phyloP scores from a whole-genome alignment of 2,797 vertebrate species.

The Brotula barbata region DNA sequence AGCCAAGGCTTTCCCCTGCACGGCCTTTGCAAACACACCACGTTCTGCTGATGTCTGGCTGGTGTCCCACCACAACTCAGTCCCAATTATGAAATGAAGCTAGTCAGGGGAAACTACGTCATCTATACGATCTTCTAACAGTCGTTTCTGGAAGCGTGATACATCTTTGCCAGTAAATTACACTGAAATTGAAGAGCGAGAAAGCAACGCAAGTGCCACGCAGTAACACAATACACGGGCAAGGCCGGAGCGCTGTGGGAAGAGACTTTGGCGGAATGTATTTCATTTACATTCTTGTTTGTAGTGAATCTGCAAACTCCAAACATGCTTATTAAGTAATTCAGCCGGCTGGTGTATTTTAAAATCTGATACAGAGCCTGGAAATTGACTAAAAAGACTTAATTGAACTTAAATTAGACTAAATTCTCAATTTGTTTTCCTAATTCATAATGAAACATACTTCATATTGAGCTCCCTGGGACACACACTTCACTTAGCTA shows the following conservation, averaged over 20 bases:
- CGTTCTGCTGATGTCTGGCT: constrained; percentile 44
- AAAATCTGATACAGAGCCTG: background rate
- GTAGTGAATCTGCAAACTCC: background rate
- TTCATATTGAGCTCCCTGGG: constrained; percentile 1
- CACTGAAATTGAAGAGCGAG: constrained; percentile 14
- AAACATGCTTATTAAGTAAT: background rate
- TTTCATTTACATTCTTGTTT: background rate
- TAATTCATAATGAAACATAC: background rate
- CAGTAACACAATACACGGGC: background rate
- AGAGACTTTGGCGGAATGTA: background rate
- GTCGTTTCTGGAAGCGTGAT: constrained; percentile 23
- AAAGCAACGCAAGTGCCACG: constrained; percentile 8
- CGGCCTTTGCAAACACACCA: constrained; percentile 15
- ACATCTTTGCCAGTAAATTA: constrained; percentile 15
- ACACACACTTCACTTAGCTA: background rate
- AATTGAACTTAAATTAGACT: background rate
- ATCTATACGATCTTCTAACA: constrained; percentile 21
- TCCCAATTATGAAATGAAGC: constrained; percentile 40
- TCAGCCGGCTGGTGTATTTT: background rate
- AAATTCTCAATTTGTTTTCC: background rate
- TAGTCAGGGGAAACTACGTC: constrained; percentile 30
- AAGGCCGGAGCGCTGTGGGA: background rate
- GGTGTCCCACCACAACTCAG: constrained; percentile 18
- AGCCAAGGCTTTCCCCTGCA: constrained; percentile 27
- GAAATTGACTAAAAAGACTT: background rate